Conservation (phyloP, 2,888 invertebrate species). For the Nipponacmea schrenckii region DNA sequence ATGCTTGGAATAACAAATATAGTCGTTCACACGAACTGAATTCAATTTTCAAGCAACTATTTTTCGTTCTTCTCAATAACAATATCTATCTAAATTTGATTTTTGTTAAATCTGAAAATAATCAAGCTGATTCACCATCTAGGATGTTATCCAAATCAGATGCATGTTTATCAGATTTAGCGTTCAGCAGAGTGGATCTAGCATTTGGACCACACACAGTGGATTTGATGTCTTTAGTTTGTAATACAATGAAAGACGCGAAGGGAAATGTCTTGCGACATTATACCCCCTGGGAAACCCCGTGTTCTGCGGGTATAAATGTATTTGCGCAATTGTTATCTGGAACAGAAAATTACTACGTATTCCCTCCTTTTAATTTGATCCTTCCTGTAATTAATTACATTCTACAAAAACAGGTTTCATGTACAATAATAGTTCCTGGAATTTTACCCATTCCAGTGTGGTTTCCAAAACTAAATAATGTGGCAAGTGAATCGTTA, state of each 20-base stretch:
- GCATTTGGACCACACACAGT: too few species aligned
- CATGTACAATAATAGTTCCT: too few species aligned
- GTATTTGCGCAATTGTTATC: not conserved
- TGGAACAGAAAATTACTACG: not conserved
- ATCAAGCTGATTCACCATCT: not conserved
- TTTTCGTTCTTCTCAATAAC: not conserved
- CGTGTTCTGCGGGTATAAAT: too few species aligned
- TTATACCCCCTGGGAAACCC: not conserved
- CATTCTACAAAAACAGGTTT: too few species aligned
- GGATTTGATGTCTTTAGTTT: not conserved
- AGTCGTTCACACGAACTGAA: not conserved
- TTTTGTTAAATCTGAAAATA: not conserved
- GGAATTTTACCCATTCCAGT: too few species aligned
- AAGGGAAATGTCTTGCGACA: not conserved
- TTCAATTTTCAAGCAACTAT: not conserved
- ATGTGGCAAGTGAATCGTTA: too few species aligned
- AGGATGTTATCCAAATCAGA: not conserved
- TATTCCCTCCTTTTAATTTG: too few species aligned
- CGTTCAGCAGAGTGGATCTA: too few species aligned
- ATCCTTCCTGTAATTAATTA: too few species aligned
- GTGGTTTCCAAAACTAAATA: too few species aligned
- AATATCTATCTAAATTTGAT: not conserved
- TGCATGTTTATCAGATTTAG: not conserved
- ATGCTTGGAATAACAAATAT: not conserved
- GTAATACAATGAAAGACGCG: not conserved